A percentile compares a stretch with the other conserved stretches of the same genome.
Conservation (phyloP, 2,888 invertebrate genomes). For the Linnaemya vulpina region DNA sequence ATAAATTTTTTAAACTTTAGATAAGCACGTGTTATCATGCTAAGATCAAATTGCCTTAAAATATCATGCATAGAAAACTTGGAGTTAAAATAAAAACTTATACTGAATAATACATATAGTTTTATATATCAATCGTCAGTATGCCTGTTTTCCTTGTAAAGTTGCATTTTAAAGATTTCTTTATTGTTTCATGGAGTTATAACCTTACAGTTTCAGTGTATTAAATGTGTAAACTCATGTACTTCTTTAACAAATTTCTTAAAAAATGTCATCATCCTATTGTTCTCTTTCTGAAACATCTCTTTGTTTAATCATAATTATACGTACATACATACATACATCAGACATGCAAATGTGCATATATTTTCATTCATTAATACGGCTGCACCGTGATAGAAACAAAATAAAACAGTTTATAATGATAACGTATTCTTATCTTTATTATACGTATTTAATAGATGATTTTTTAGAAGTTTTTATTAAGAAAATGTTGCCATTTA, state of each 20-base stretch:
- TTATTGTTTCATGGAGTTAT: too few species aligned
- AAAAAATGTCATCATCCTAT: constrained; percentile 62
- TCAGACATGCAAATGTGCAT: neutral
- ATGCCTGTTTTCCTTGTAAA: too few species aligned
- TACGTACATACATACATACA: constrained; percentile 6
- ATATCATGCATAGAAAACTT: constrained; percentile 10
- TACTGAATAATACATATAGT: neutral
- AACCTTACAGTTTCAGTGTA: neutral
- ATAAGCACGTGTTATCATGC: neutral
- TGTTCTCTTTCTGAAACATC: neutral
- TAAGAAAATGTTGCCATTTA: constrained; percentile 2
- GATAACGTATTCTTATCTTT: constrained; percentile 21
- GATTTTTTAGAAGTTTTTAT: constrained; percentile 24
- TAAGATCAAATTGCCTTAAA: neutral
- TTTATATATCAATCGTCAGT: too few species aligned
- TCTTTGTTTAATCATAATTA: constrained; percentile 31
- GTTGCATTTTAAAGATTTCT: too few species aligned
- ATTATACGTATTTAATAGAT: neutral
- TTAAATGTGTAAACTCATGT: neutral
- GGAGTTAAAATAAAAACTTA: neutral
- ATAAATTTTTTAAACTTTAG: neutral
- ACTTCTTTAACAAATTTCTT: constrained; percentile 29
- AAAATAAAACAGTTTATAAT: constrained; percentile 7
- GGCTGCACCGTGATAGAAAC: neutral
- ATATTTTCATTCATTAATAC: constrained; percentile 49